A percentile compares a stretch with the other conserved stretches of the same genome.
Conservation (phyloP, 2,888 invertebrate genomes). For the Ophion slaviceki region DNA sequence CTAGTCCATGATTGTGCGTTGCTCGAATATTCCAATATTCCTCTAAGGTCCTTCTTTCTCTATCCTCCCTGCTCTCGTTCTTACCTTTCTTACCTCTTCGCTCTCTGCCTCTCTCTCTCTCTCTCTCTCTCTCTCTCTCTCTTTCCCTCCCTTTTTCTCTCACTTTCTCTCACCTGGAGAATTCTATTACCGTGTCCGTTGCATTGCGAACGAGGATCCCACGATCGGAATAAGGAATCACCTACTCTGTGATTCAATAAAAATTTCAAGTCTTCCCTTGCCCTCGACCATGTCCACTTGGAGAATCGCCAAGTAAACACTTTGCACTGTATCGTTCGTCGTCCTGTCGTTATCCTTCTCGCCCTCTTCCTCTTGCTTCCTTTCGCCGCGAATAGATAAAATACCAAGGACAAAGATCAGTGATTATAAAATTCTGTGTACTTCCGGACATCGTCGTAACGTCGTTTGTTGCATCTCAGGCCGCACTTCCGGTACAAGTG, state of each 20-base stretch:
- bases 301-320: neutral
- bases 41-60: neutral
- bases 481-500: too few relatives aligned
- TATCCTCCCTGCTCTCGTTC: neutral
- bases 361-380: too few relatives aligned
- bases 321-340: too few relatives aligned
- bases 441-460: too few relatives aligned
- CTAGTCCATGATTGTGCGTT: constrained; percentile 78
- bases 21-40: constrained; percentile 76
- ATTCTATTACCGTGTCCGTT: constrained; percentile 38
- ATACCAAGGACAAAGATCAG: too few relatives aligned
- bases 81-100: too few relatives aligned
- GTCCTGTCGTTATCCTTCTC: too few relatives aligned
- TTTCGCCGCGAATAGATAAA: too few relatives aligned
- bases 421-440: too few relatives aligned
- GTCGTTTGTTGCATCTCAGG: too few relatives aligned
- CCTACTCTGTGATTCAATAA: too few relatives aligned
- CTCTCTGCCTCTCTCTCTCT: constrained; percentile 5
- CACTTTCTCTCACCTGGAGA: constrained; percentile 1
- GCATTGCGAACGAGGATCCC: constrained; percentile 64
- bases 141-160: constrained; percentile 18
- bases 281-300: neutral
- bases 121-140: constrained; percentile 4
- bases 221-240: constrained; percentile 31
- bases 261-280: too few relatives aligned